phyloP scores from a whole-genome alignment of 2,113 vertebrate genomes.

The Oostethus manadensis region DNA sequence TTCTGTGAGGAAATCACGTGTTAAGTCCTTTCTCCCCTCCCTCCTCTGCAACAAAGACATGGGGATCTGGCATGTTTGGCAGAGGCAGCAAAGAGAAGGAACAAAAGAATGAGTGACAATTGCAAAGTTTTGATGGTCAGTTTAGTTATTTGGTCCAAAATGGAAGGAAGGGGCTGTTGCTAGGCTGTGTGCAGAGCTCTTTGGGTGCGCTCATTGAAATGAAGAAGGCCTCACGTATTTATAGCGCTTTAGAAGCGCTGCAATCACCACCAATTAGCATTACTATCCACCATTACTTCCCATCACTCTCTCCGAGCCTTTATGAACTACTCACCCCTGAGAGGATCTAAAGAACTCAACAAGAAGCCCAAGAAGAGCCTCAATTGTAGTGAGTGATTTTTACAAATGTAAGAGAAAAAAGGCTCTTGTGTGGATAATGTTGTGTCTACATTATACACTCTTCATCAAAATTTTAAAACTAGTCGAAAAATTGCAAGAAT shows the following conservation, averaged over 20 bases:
- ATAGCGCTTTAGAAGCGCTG: constrained; percentile 50
- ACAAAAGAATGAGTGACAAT: constrained; percentile 65
- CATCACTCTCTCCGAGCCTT: constrained; percentile 38
- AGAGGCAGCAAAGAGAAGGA: constrained; percentile 46
- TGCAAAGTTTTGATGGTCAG: constrained; percentile 52
- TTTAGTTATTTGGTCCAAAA: constrained; percentile 68
- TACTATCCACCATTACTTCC: constrained; percentile 55
- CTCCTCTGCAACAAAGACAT: constrained; percentile 46
- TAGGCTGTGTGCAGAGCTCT: constrained; percentile 63
- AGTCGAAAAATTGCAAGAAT: no score
- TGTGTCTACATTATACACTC: no score
- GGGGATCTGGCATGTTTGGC: constrained; percentile 66
- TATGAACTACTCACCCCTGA: constrained; percentile 43
- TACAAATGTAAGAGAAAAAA: constrained; percentile 9
- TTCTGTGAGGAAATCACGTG: constrained; percentile 50
- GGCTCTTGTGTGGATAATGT: neutral
- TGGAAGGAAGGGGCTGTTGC: constrained; percentile 60
- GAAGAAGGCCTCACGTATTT: constrained; percentile 52
- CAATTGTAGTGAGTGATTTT: constrained; percentile 5
- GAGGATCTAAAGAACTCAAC: constrained; percentile 30
- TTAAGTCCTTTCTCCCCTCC: constrained; percentile 40
- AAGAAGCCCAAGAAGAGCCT: constrained; percentile 13
- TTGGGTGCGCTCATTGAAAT: constrained; percentile 56
- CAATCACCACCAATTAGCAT: constrained; percentile 63
- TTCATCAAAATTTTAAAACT: no score